Percentiles rank a stretch among this genome's conserved stretches.
Conservation (phyloP, 2,797 vertebrate species). For the Anas bernieri region DNA sequence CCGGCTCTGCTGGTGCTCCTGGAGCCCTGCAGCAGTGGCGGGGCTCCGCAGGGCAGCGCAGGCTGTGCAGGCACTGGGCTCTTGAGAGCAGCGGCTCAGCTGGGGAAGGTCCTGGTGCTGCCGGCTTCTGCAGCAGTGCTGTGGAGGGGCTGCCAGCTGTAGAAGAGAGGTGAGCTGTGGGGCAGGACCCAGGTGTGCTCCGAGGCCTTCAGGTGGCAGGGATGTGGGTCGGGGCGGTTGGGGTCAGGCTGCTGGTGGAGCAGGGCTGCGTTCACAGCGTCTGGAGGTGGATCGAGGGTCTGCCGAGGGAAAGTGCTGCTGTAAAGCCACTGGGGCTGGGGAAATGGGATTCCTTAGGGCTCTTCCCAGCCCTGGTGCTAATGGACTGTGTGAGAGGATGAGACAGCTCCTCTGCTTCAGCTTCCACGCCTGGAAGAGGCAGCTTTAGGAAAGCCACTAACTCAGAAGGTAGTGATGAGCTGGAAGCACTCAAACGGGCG, state of each 20-base stretch:
- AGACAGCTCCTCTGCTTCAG: neutral
- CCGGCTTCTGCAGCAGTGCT: neutral
- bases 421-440: neutral
- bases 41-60: rapidly evolving
- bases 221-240: rapidly evolving
- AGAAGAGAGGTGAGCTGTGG: neutral
- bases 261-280: neutral
- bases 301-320: neutral
- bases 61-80: neutral
- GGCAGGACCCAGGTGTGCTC: neutral
- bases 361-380: neutral
- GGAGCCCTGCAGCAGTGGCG: rapidly evolving
- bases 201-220: rapidly evolving
- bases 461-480: neutral
- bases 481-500: neutral
- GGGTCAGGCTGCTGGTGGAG: neutral
- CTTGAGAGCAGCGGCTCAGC: rapidly evolving
- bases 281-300: neutral
- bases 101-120: rapidly evolving
- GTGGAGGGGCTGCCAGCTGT: rapidly evolving
- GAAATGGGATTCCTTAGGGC: neutral
- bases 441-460: neutral
- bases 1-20: neutral
- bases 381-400: rapidly evolving
- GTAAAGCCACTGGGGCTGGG: neutral